phyloP scores from a whole-genome alignment of 37 sponge, comb jelly and placozoan genomes.

The Oopsacas minuta region DNA sequence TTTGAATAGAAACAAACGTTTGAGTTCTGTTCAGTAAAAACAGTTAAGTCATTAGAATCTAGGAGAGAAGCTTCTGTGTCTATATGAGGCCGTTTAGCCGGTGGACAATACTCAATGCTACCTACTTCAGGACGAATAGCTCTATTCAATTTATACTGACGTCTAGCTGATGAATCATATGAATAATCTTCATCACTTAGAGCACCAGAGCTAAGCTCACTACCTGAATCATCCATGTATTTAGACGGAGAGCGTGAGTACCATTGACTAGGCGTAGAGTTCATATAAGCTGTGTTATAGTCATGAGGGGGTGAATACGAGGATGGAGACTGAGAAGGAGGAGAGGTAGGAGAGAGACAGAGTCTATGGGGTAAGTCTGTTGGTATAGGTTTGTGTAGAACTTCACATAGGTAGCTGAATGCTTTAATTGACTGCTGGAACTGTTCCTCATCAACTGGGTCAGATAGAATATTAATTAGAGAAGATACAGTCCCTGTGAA shows the following conservation, averaged over 20 bases:
- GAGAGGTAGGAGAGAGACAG: background rate
- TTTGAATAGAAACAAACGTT: background rate
- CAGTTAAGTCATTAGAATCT: background rate
- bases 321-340: background rate
- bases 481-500: background rate
- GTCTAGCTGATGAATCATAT: background rate
- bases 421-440: background rate
- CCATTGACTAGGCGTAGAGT: background rate
- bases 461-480: constrained; percentile 14
- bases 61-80: background rate
- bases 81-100: background rate
- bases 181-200: background rate
- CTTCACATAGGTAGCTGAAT: background rate
- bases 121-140: background rate
- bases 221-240: background rate
- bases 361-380: background rate
- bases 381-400: background rate
- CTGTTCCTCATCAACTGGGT: constrained; percentile 23
- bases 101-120: background rate
- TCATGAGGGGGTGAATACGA: background rate
- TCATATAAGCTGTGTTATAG: background rate
- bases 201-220: background rate
- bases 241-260: background rate
- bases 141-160: background rate
- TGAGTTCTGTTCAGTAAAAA: background rate